These are phyloP conservation scores for Lophotriccus pileatus DNA, from an alignment of 2,797 vertebrate species.

Conservation along the genomic window DNA sequence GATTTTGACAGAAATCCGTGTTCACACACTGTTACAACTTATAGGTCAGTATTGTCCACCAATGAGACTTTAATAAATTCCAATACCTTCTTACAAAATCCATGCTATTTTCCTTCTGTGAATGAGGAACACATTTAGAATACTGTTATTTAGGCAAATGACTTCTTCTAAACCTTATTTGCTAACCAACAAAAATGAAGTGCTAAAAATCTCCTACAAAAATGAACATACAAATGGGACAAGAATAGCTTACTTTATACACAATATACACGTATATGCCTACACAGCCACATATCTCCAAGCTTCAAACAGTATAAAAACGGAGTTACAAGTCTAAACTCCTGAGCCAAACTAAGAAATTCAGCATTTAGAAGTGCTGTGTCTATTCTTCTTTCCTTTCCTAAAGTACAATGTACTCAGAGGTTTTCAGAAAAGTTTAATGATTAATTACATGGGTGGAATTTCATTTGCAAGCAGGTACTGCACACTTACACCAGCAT, in stretches of 20 bases:
- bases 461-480: background rate
- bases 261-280: accelerated
- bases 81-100: background rate
- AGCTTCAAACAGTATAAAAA: background rate
- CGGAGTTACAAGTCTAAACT: background rate
- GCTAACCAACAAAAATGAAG: background rate
- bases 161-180: background rate
- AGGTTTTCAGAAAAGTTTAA: background rate
- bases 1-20: background rate
- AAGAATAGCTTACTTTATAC: background rate
- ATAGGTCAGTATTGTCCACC: background rate
- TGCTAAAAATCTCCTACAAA: background rate
- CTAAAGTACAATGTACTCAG: background rate
- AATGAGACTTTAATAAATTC: background rate
- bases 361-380: background rate
- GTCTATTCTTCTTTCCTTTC: background rate
- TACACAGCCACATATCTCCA: background rate
- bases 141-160: background rate
- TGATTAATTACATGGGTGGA: background rate
- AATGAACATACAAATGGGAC: background rate
- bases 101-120: background rate
- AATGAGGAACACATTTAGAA: background rate
- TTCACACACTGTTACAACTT: background rate
- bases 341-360: background rate
- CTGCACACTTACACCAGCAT: background rate